These are phyloP conservation scores for Meiosimyza platycephala DNA, from an alignment of 2,888 invertebrate genomes.

Conservation along the genomic window DNA sequence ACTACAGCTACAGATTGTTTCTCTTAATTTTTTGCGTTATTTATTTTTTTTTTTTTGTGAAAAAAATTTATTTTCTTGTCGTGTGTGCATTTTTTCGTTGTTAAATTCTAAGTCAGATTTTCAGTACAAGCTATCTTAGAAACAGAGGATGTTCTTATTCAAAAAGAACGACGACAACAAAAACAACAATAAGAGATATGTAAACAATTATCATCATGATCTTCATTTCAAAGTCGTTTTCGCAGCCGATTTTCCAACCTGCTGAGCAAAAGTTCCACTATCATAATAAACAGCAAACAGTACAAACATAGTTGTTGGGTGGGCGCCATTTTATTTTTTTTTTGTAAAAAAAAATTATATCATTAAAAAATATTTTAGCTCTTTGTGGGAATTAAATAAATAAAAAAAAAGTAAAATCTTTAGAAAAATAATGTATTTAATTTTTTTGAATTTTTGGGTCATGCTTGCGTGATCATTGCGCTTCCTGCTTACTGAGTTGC, in stretches of 20 bases:
- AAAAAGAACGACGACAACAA: slow-evolving; percentile 3
- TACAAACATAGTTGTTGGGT: neutral
- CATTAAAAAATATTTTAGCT: slow-evolving; percentile 12
- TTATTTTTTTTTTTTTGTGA: too few species aligned
- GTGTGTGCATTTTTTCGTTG: too few species aligned
- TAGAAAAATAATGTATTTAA: neutral
- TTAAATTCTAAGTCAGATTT: too few species aligned
- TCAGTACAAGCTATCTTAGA: too few species aligned
- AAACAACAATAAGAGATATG: neutral
- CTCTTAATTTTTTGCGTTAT: too few species aligned
- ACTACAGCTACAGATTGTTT: too few species aligned
- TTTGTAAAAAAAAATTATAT: slow-evolving; percentile 31
- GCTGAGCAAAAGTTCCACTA: neutral
- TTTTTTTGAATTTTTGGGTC: slow-evolving; percentile 33
- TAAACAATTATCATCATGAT: slow-evolving; percentile 23
- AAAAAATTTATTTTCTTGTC: too few species aligned
- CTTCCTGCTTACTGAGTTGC: slow-evolving; percentile 50
- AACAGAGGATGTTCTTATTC: slow-evolving; percentile 20
- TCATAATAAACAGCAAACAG: too few species aligned
- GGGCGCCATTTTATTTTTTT: slow-evolving; percentile 18
- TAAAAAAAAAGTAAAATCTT: neutral
- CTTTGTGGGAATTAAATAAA: slow-evolving; percentile 27
- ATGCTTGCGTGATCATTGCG: slow-evolving; percentile 54
- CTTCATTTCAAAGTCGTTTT: slow-evolving; percentile 32
- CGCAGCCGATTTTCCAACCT: neutral